Evolutionary conservation across 2,888 invertebrate species (phyloP).

Genomic region (Prosopocoilus inquinatus): DNA sequence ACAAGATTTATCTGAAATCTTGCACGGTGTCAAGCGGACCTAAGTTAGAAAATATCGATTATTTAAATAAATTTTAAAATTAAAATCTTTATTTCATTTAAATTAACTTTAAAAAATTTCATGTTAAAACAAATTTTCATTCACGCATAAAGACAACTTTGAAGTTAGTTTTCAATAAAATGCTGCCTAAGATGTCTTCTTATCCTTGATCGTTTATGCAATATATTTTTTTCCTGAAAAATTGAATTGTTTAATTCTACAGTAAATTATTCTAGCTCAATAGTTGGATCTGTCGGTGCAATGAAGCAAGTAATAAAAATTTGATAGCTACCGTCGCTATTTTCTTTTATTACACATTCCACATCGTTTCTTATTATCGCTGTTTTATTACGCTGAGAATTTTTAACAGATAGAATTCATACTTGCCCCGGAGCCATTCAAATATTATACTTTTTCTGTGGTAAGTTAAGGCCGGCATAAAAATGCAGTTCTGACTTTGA

Average conservation of each 20-base stretch:
- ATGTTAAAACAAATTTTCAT: too few relatives aligned
- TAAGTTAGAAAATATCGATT: too few relatives aligned
- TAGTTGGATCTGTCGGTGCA: conserved; percentile 24
- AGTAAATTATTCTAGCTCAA: conserved; percentile 33
- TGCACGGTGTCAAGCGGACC: too few relatives aligned
- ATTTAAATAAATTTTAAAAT: too few relatives aligned
- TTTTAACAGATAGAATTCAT: conserved; percentile 30
- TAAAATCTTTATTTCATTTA: too few relatives aligned
- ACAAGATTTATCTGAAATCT: too few relatives aligned
- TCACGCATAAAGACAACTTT: too few relatives aligned
- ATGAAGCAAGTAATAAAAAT: conserved; percentile 43
- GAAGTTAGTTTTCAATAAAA: too few relatives aligned
- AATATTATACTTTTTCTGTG: conserved; percentile 20
- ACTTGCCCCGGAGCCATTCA: conserved; percentile 14
- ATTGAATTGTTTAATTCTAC: conserved; percentile 38
- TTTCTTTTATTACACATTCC: conserved; percentile 42
- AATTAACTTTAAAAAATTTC: too few relatives aligned
- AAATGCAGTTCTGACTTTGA: conserved; percentile 44
- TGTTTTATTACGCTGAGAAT: conserved; percentile 38
- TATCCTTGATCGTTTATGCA: too few relatives aligned
- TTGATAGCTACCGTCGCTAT: conserved; percentile 37
- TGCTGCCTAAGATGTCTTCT: too few relatives aligned
- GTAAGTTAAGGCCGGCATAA: conserved; percentile 43
- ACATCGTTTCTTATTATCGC: conserved; percentile 41
- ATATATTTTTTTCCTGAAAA: too few relatives aligned